Evolutionary conservation across 2,113 vertebrate genomes (phyloP).

Genomic region (Uria lomvia): DNA sequence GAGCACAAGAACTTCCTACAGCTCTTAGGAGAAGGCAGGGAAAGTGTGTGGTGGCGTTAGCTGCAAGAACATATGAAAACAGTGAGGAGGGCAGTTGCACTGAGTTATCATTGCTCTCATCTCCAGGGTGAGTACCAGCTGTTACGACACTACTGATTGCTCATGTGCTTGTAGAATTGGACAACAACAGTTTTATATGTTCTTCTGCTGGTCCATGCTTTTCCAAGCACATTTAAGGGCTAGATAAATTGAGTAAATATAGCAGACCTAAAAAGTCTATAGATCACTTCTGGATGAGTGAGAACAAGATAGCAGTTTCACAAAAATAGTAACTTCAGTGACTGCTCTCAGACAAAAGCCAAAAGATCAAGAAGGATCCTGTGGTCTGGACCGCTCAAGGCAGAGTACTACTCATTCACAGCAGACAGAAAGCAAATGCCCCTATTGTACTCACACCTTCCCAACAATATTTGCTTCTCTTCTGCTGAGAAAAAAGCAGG

Average conservation of each 20-base stretch:
- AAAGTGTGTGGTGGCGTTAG: neutral
- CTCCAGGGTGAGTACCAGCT: neutral
- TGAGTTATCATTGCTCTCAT: neutral
- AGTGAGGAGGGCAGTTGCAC: neutral
- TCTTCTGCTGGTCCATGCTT: neutral
- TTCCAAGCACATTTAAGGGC: neutral
- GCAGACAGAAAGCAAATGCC: neutral
- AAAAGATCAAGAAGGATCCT: neutral
- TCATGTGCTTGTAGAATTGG: neutral
- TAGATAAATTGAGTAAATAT: neutral
- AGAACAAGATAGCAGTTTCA: neutral
- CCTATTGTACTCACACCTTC: neutral
- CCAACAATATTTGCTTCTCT: neutral
- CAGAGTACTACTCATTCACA: neutral
- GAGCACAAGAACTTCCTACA: neutral
- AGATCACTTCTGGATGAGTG: neutral
- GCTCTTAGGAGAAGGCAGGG: neutral
- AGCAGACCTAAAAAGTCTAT: neutral
- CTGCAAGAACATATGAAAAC: neutral
- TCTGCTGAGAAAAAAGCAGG: neutral
- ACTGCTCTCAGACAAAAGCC: neutral
- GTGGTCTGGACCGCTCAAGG: neutral
- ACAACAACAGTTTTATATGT: neutral
- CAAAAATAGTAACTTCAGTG: neutral
- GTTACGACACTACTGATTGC: rapidly evolving